These are phyloP conservation scores for Xestia xanthographa DNA, from an alignment of 2,888 invertebrate species.

Conservation along the genomic window DNA sequence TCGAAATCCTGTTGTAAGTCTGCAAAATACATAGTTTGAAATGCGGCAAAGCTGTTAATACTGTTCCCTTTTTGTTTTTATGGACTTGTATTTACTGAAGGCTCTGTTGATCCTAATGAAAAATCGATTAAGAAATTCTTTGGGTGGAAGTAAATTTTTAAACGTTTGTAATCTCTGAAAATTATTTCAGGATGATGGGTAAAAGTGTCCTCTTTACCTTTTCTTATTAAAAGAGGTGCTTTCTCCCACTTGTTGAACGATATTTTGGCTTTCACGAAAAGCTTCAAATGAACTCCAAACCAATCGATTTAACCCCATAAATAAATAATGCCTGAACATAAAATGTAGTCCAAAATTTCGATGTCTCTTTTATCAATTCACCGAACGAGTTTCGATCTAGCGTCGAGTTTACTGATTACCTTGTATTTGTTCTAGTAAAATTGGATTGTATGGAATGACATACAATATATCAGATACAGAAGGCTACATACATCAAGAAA, in stretches of 20 bases:
- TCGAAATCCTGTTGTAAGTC: neutral
- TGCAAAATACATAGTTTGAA: neutral
- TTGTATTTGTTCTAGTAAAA: slow-evolving; percentile 50
- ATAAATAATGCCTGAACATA: slow-evolving; percentile 41
- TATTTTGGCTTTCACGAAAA: slow-evolving; percentile 15
- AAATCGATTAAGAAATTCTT: neutral
- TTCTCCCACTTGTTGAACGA: neutral
- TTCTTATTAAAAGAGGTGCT: neutral
- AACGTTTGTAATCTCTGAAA: neutral
- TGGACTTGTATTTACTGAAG: neutral
- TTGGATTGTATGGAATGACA: slow-evolving; percentile 24
- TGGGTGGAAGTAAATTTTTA: neutral
- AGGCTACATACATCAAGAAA: neutral
- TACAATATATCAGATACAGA: neutral
- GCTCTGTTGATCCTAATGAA: neutral
- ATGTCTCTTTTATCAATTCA: slow-evolving; percentile 34
- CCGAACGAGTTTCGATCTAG: slow-evolving; percentile 28
- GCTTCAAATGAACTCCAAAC: slow-evolving; percentile 17
- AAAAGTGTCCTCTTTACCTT: neutral
- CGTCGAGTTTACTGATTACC: slow-evolving; percentile 35
- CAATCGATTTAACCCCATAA: slow-evolving; percentile 32
- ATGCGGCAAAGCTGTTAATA: neutral
- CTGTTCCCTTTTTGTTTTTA: neutral
- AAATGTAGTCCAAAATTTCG: slow-evolving; percentile 5
- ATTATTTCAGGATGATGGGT: no score